phyloP scores from a whole-genome alignment of 2,113 vertebrate genomes.

The Caloenas nicobarica region DNA sequence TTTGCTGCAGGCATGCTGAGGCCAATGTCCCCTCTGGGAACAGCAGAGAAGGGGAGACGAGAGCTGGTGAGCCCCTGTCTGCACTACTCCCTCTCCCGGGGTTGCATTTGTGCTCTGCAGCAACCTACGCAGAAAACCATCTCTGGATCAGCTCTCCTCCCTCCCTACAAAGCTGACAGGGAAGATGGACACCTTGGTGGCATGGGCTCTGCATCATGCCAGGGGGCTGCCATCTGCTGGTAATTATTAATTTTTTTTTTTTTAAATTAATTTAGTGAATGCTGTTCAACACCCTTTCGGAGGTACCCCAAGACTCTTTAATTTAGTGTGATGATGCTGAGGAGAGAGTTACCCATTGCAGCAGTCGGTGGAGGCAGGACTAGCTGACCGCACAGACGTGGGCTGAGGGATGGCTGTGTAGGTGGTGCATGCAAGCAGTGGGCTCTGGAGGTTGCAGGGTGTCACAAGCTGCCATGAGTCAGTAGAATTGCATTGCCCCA shows the following conservation, averaged over 20 bases:
- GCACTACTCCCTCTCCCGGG: neutral
- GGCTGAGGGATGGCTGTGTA: accelerated
- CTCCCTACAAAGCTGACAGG: neutral
- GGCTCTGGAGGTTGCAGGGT: neutral
- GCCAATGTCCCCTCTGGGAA: neutral
- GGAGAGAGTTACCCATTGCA: neutral
- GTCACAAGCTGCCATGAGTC: neutral
- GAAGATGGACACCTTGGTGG: neutral
- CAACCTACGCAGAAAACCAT: neutral
- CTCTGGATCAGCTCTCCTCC: neutral
- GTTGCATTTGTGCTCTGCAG: neutral
- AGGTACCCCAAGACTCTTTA: neutral
- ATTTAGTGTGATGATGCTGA: neutral
- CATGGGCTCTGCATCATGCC: neutral
- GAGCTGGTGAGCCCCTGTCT: neutral
- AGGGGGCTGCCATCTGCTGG: neutral
- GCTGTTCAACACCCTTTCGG: neutral
- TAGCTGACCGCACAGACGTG: accelerated
- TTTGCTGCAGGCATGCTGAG: neutral
- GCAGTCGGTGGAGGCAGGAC: neutral
- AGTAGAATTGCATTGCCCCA: neutral
- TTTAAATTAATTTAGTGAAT: neutral
- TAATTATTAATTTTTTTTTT: neutral
- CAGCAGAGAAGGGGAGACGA: neutral
- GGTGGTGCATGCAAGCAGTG: accelerated